Evolutionary conservation across 2,888 invertebrate species (phyloP).

Genomic region (Drosophila falleni): DNA sequence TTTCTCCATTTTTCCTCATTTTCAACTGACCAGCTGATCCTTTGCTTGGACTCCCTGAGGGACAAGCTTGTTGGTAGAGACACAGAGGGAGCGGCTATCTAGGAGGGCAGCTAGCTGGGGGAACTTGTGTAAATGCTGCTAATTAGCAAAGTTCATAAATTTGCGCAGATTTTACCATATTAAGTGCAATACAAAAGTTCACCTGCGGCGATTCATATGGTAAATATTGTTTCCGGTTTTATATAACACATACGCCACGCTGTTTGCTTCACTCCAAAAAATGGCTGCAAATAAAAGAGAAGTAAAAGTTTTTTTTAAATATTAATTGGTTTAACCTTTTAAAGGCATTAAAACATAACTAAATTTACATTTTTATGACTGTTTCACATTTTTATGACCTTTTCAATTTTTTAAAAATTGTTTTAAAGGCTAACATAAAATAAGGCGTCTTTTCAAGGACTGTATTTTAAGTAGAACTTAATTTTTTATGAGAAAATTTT

Average conservation of each 20-base stretch:
- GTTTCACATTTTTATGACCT: no score
- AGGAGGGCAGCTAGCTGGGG: neutral
- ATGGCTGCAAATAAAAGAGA: constrained; percentile 21
- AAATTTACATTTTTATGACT: neutral
- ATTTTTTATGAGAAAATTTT: neutral
- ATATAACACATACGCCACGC: constrained; percentile 20
- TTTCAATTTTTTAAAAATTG: neutral
- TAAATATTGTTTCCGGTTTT: constrained; percentile 22
- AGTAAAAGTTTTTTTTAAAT: neutral
- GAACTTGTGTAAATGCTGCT: constrained; percentile 36
- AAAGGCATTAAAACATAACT: neutral
- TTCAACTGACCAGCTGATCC: constrained; percentile 20
- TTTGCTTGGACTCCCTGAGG: constrained; percentile 1
- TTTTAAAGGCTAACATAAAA: neutral
- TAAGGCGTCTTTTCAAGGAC: neutral
- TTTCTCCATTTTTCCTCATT: constrained; percentile 8
- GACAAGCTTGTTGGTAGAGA: neutral
- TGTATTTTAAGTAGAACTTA: neutral
- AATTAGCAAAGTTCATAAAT: constrained; percentile 71
- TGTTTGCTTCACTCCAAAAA: neutral
- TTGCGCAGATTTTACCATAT: constrained; percentile 44
- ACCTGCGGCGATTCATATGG: constrained; percentile 33
- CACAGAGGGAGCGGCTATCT: neutral
- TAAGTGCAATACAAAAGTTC: constrained; percentile 20
- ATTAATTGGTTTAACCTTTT: neutral